Evolutionary conservation across 2,797 vertebrate species (phyloP).

Genomic region (Hirundo rustica): DNA sequence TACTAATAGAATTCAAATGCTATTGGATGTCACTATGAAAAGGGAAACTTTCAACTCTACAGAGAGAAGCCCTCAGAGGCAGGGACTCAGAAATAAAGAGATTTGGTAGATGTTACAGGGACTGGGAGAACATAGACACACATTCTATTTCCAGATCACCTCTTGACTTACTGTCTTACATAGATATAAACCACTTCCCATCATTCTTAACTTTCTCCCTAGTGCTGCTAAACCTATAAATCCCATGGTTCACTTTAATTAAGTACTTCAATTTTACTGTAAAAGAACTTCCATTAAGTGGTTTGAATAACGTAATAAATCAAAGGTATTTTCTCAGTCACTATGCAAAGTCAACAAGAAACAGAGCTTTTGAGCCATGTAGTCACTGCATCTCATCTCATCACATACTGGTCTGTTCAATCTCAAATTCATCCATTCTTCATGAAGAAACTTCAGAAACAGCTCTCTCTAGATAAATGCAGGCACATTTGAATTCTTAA

Average conservation of each 20-base stretch:
- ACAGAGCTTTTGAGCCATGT: neutral
- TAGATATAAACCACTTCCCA: neutral
- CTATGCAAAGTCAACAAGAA: neutral
- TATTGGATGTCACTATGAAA: constrained; percentile 67
- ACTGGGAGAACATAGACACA: neutral
- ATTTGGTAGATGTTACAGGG: neutral
- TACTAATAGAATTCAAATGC: constrained; percentile 57
- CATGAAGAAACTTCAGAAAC: neutral
- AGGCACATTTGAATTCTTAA: neutral
- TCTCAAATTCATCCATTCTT: neutral
- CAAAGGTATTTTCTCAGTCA: neutral
- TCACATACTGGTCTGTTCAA: neutral
- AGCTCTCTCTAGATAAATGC: neutral
- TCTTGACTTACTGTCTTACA: neutral
- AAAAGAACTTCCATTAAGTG: neutral
- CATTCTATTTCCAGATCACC: neutral
- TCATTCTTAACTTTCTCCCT: neutral
- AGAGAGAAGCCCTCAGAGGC: neutral
- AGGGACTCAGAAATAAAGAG: neutral
- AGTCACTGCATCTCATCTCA: neutral
- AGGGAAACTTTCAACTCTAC: constrained; percentile 1
- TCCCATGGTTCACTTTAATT: neutral
- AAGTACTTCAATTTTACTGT: neutral
- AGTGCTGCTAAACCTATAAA: neutral
- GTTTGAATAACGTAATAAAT: neutral